Evolutionary conservation across 2,888 invertebrate species (phyloP).

Genomic region (Apamea crenata): DNA sequence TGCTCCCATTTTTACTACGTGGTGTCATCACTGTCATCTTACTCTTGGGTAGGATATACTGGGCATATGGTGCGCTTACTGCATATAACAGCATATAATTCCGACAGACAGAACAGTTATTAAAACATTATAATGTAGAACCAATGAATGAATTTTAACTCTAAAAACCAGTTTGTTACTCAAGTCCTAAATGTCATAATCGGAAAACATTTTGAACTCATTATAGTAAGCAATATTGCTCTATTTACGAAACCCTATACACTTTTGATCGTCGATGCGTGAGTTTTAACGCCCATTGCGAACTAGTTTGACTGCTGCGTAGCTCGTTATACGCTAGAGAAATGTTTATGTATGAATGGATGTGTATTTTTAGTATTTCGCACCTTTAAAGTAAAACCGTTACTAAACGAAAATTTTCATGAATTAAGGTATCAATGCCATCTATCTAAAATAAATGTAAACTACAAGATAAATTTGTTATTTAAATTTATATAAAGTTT

Average conservation of each 20-base stretch:
- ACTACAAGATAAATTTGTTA: too few species aligned
- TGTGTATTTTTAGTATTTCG: slow-evolving; percentile 56
- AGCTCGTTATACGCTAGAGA: slow-evolving; percentile 39
- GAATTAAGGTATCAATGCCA: too few species aligned
- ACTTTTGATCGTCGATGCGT: slow-evolving; percentile 57
- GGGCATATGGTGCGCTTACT: background rate
- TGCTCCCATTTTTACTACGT: background rate
- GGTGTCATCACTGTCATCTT: background rate
- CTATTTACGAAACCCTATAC: slow-evolving; percentile 55
- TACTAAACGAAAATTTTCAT: too few species aligned
- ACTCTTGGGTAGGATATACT: background rate
- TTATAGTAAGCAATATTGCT: slow-evolving; percentile 36
- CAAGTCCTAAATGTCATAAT: slow-evolving; percentile 3
- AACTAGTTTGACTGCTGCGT: slow-evolving; percentile 48
- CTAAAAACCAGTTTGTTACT: slow-evolving; percentile 9
- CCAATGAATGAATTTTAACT: slow-evolving; percentile 2
- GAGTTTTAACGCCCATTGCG: slow-evolving; percentile 54
- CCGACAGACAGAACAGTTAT: background rate
- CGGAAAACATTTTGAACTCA: slow-evolving; percentile 30
- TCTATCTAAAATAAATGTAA: too few species aligned
- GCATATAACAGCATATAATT: background rate
- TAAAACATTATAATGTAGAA: background rate
- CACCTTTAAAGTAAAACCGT: too few species aligned
- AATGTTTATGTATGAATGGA: slow-evolving; percentile 58
- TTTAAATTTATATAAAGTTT: too few species aligned